Evolutionary conservation across 2,797 vertebrate genomes (phyloP).

Genomic region (Alosa sapidissima): DNA sequence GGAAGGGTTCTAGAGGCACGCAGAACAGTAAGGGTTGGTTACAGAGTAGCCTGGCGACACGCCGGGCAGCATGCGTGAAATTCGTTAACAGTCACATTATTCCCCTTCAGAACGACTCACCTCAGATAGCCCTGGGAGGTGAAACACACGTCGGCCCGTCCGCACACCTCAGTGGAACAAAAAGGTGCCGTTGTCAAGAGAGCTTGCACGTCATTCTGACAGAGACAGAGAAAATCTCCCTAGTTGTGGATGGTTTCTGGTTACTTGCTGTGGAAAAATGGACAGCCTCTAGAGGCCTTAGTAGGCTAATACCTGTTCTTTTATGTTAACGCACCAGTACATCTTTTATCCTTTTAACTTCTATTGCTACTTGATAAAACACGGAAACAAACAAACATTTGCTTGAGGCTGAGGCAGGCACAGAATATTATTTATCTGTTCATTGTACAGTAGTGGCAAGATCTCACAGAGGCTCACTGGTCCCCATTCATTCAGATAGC

Average conservation of each 20-base stretch:
- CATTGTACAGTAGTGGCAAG: neutral
- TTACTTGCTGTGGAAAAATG: conserved; percentile 3
- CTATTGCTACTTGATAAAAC: neutral
- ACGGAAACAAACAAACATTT: neutral
- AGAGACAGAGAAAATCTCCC: neutral
- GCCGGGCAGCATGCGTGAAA: conserved; percentile 42
- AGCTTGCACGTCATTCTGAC: neutral
- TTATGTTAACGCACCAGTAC: too few relatives aligned
- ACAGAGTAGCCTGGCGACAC: conserved; percentile 53
- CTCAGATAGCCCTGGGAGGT: conserved; percentile 38
- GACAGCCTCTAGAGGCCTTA: neutral
- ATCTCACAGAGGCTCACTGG: too few relatives aligned
- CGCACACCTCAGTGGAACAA: conserved; percentile 10
- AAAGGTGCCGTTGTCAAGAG: neutral
- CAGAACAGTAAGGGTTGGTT: conserved; percentile 53
- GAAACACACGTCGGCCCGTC: neutral
- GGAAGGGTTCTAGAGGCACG: conserved; percentile 49
- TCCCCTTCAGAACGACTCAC: conserved; percentile 33
- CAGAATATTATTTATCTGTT: neutral
- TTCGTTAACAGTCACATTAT: conserved; percentile 50
- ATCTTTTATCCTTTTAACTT: too few relatives aligned
- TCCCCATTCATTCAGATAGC: neutral
- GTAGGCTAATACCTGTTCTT: neutral
- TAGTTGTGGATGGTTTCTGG: neutral
- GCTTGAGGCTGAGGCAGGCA: neutral